Conservation (phyloP, 53 echinoderm and acorn worm genomes). For the Temnopleurus reevesii region DNA sequence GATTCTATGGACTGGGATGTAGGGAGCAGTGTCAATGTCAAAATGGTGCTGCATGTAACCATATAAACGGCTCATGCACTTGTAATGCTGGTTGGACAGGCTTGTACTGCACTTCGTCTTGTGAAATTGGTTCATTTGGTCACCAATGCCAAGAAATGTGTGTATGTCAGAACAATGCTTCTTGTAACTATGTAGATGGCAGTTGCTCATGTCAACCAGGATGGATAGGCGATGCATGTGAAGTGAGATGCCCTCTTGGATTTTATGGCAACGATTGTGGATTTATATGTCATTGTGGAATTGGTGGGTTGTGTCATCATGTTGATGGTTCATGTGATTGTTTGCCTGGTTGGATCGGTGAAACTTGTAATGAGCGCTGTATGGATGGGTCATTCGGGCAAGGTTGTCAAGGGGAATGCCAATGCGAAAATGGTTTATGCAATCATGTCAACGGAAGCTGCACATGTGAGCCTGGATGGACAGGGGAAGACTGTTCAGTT, state of each 20-base stretch:
- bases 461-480: slow-evolving; percentile 71
- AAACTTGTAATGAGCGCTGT: slow-evolving; percentile 53
- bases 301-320: slow-evolving; percentile 70
- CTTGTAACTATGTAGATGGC: slow-evolving; percentile 74
- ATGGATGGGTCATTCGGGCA: slow-evolving; percentile 65
- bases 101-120: slow-evolving; percentile 38
- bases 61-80: slow-evolving; percentile 72
- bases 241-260: slow-evolving; percentile 62
- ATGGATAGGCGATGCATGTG: slow-evolving; percentile 70
- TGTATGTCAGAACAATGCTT: slow-evolving; percentile 58
- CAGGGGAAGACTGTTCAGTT: slow-evolving; percentile 44
- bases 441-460: slow-evolving; percentile 75
- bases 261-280: slow-evolving; percentile 67
- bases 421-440: slow-evolving; percentile 68
- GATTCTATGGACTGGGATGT: slow-evolving; percentile 59
- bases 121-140: slow-evolving; percentile 61
- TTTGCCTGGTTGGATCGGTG: slow-evolving; percentile 13
- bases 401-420: slow-evolving; percentile 48
- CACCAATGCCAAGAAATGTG: slow-evolving; percentile 63
- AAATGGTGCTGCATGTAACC: slow-evolving; percentile 65
- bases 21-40: slow-evolving; percentile 57
- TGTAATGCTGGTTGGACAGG: slow-evolving; percentile 74
- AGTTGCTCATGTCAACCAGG: slow-evolving; percentile 71
- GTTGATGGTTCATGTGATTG: slow-evolving; percentile 32
- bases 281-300: slow-evolving; percentile 68